These are phyloP conservation scores for Troides helena DNA, from an alignment of 2,888 invertebrate genomes.

Conservation along the genomic window DNA sequence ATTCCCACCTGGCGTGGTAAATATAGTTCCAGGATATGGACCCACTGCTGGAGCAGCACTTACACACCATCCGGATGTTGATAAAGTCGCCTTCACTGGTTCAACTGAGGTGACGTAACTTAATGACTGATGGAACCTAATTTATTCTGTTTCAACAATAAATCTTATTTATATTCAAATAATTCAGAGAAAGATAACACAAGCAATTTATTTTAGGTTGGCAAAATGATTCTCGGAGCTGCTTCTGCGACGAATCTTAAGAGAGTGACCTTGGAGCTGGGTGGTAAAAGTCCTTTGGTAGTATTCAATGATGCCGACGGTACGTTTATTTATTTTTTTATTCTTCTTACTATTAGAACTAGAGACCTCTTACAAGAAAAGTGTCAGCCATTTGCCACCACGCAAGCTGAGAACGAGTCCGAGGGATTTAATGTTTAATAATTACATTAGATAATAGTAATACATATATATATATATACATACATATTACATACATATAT, in stretches of 20 bases:
- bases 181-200: background rate
- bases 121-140: background rate
- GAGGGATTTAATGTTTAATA: too few species aligned
- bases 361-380: too few species aligned
- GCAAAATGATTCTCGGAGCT: slow-evolving; percentile 80
- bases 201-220: slow-evolving; percentile 62
- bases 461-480: too few species aligned
- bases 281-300: slow-evolving; percentile 94
- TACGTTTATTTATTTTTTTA: slow-evolving; percentile 54
- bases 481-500: too few species aligned
- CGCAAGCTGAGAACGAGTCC: too few species aligned
- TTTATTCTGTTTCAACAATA: background rate
- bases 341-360: too few species aligned
- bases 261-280: slow-evolving; percentile 90
- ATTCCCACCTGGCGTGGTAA: slow-evolving; percentile 94
- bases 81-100: slow-evolving; percentile 91
- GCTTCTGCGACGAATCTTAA: slow-evolving; percentile 90
- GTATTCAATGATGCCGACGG: slow-evolving; percentile 90
- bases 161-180: too few species aligned
- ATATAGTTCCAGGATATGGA: slow-evolving; percentile 94
- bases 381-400: too few species aligned
- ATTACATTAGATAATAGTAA: too few species aligned
- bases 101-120: slow-evolving; percentile 60
- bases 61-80: slow-evolving; percentile 86
- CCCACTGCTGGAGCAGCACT: slow-evolving; percentile 89